A percentile compares a stretch with the other conserved stretches of the same genome.
phyloP scores from a whole-genome alignment of 1,140 invertebrate genomes.

The Drosophila nasuta region DNA sequence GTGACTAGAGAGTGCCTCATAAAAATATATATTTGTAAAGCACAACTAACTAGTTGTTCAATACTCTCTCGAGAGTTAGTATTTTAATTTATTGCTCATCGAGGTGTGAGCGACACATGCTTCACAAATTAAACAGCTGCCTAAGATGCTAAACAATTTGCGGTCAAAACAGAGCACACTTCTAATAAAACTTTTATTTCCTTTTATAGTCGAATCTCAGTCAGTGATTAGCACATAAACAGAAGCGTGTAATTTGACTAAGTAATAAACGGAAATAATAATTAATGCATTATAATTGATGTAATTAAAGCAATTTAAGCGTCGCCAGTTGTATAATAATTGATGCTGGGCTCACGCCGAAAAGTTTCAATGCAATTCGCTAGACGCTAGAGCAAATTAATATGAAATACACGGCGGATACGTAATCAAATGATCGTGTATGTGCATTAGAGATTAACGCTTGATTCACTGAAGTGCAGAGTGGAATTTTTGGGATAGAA shows the following conservation, averaged over 20 bases:
- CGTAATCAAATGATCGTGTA: background rate
- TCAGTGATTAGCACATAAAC: background rate
- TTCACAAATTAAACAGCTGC: background rate
- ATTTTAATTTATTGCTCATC: slow-evolving; percentile 2
- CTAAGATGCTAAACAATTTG: slow-evolving; percentile 4
- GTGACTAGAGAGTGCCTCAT: background rate
- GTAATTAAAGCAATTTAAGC: slow-evolving; percentile 27
- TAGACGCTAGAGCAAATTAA: background rate
- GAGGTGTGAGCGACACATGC: background rate
- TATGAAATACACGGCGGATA: slow-evolving; percentile 3
- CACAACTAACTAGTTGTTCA: background rate
- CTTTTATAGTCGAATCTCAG: background rate
- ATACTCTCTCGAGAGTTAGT: too few species aligned
- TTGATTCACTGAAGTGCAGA: background rate
- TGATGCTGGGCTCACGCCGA: background rate
- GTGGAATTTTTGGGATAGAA: slow-evolving; percentile 19
- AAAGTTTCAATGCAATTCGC: background rate
- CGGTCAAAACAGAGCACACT: background rate
- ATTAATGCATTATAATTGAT: slow-evolving; percentile 25
- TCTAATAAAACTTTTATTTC: background rate
- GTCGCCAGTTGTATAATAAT: slow-evolving; percentile 1
- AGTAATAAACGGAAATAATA: slow-evolving; percentile 15
- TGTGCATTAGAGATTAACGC: slow-evolving; percentile 19
- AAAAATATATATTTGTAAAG: background rate
- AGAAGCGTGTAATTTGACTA: background rate